Evolutionary conservation across 1,140 invertebrate genomes (phyloP).

Genomic region (Eulimnadia texana): DNA sequence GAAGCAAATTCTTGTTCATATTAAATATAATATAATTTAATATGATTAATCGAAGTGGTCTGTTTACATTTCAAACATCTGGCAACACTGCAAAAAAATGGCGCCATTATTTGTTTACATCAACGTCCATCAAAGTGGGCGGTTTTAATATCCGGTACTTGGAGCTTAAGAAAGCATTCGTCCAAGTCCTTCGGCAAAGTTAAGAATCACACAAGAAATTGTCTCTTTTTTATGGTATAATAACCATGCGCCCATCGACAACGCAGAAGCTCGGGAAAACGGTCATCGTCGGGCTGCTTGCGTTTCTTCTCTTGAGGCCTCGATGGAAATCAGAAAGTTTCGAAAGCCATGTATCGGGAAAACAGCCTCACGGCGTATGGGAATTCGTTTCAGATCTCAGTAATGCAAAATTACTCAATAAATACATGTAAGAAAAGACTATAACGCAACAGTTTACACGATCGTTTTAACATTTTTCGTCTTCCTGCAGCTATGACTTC

Average conservation of each 20-base stretch:
- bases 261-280: background rate
- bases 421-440: slow-evolving; percentile 7
- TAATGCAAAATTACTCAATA: slow-evolving; percentile 13
- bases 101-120: background rate
- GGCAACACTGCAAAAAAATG: background rate
- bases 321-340: background rate
- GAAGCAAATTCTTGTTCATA: too few relatives aligned
- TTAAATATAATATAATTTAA: too few relatives aligned
- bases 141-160: background rate
- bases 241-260: background rate
- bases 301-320: background rate
- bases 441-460: background rate
- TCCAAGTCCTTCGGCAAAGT: background rate
- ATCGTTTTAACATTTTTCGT: background rate
- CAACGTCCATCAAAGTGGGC: background rate
- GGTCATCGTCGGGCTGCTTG: background rate
- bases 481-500: slow-evolving; percentile 6
- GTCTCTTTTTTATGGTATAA: background rate
- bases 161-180: too few relatives aligned
- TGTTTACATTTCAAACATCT: too few relatives aligned
- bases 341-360: background rate
- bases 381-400: slow-evolving; percentile 14
- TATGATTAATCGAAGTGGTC: too few relatives aligned
- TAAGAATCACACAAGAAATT: background rate
- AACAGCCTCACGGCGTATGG: slow-evolving; percentile 1